Evolutionary conservation across 1,140 invertebrate genomes (phyloP).

Genomic region (Drosophila mojavensis): DNA sequence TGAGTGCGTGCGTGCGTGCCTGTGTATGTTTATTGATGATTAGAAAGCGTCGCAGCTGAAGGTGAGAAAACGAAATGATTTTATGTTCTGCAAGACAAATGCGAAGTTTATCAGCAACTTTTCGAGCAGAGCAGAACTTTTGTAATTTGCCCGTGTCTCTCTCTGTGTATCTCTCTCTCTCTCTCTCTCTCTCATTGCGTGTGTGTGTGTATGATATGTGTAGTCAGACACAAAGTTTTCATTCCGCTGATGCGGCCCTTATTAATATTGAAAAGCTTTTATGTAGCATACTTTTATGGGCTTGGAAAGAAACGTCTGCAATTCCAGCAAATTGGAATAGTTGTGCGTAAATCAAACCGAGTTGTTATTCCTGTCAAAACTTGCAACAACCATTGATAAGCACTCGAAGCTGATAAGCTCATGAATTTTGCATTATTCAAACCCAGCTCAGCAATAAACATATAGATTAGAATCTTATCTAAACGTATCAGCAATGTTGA

Average conservation of each 20-base stretch:
- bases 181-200: neutral
- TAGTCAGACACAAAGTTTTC: constrained; percentile 2
- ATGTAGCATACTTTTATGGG: constrained; percentile 40
- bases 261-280: constrained; percentile 23
- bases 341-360: neutral
- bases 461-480: too few relatives aligned
- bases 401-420: too few relatives aligned
- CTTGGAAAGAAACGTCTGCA: neutral
- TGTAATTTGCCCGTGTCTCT: constrained; percentile 28
- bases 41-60: constrained; percentile 56
- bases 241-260: neutral
- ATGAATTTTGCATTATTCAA: too few relatives aligned
- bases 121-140: constrained; percentile 36
- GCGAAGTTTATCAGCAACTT: constrained; percentile 46
- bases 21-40: constrained; percentile 53
- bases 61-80: constrained; percentile 78
- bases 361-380: neutral
- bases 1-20: constrained; percentile 20
- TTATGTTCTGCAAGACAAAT: constrained; percentile 41
- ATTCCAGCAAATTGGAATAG: constrained; percentile 1
- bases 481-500: too few relatives aligned
- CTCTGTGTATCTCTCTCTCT: neutral
- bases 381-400: too few relatives aligned
- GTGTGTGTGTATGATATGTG: constrained; percentile 10
- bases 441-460: too few relatives aligned